Evolutionary conservation across 2,888 invertebrate genomes (phyloP), one percentile per base, ranked within the genome.

Genomic region (Cyaniris semiargus): DNA sequence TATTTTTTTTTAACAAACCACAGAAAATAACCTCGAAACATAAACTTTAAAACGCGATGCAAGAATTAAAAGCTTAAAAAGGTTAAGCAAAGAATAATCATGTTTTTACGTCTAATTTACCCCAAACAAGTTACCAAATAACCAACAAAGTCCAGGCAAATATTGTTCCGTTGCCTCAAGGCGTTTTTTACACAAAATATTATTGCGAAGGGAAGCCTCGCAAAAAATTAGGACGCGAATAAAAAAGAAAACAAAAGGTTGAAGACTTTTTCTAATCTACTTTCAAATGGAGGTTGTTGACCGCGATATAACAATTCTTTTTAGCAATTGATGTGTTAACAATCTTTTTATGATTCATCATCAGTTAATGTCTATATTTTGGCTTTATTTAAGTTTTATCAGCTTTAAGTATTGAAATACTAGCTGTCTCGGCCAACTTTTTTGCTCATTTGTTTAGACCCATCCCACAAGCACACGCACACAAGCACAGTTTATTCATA

Each of bases 271-370:
- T 75, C 70, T 77, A 80, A 80, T 79, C 79, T 77, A 34, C 78
- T 79, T 78, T 79, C 78, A 78, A 79, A 79, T n/a, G n/a, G n/a
- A n/a, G 77, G 78, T 79, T 78, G 79, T 80, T 78, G 80, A 78
- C 78, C 78, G 78, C 79, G 76, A 77, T 66, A 27, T 75, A 77
- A 76, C 75, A 58, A 78, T 44, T 77, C 76, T 60, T 78, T 77
- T 15, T 4, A 27, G 27, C 27, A 15, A 31, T 27, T 27, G 66
- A 27, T 66, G 66, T 27, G 27, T 21, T 8, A 6, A 27, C 10
- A 66, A 66, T 10, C 13, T 44, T 44, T 66, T 66, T 27, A 27
- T 31, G 4, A 53, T 44, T 44, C 44, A 44, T 44, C 44, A 44
- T 44, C 10, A 44, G 44, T 44, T 44, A 44, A 44, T 13, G 44